phyloP scores from a whole-genome alignment of 2,113 vertebrate species.

The Nerophis ophidion region DNA sequence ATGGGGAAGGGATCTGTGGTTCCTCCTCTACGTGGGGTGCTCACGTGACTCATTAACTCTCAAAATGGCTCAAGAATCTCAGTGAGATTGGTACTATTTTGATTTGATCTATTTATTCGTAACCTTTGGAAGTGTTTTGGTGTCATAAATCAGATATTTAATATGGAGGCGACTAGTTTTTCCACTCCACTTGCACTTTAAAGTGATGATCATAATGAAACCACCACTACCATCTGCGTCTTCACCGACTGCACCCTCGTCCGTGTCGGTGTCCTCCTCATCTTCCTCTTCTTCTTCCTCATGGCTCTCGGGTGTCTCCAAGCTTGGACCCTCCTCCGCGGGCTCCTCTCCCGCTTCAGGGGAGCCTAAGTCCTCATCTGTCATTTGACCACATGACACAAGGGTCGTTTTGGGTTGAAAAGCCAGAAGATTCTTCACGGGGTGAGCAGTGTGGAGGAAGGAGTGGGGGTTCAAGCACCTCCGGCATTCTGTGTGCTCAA shows the following conservation, averaged over 20 bases:
- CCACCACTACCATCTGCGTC: constrained; percentile 52
- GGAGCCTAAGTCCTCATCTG: constrained; percentile 46
- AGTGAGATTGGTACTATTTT: too few species aligned
- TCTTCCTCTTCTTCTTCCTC: constrained; percentile 34
- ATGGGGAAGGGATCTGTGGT: too few species aligned
- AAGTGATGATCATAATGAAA: constrained; percentile 19
- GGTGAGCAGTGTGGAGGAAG: constrained; percentile 34
- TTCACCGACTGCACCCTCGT: constrained; percentile 52
- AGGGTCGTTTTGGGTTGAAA: neutral
- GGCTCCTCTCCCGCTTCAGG: constrained; percentile 34
- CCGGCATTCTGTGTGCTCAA: constrained; percentile 28
- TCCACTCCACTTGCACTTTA: too few species aligned
- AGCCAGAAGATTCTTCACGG: neutral
- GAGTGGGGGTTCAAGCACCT: constrained; percentile 14
- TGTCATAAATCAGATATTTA: too few species aligned
- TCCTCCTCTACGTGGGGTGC: too few species aligned
- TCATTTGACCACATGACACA: constrained; percentile 61
- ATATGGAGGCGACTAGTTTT: too few species aligned
- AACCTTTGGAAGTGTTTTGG: too few species aligned
- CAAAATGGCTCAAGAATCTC: too few species aligned
- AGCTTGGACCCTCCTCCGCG: constrained; percentile 34
- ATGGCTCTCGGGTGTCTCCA: constrained; percentile 22
- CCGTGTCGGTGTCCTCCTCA: constrained; percentile 57
- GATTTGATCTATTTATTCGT: too few species aligned
- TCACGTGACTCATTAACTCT: too few species aligned